These are phyloP conservation scores for Acanthosepion pharaonis DNA, from an alignment of 2,888 invertebrate species.

Conservation along the genomic window DNA sequence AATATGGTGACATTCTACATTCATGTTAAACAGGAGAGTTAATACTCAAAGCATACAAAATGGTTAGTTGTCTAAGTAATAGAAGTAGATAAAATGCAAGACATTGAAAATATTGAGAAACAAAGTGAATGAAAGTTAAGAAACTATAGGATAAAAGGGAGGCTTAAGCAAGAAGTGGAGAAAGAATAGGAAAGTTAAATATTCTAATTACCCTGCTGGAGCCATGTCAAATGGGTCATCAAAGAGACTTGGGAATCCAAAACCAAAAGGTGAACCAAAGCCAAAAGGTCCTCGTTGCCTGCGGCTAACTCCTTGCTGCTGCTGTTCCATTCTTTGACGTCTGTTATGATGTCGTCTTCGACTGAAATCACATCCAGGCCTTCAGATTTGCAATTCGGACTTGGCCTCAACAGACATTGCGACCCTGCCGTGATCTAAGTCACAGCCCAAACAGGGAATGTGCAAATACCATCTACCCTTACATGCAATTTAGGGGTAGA, in stretches of 20 bases:
- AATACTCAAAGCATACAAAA: too few relatives aligned
- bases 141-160: neutral
- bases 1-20: too few relatives aligned
- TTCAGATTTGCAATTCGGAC: slow-evolving; percentile 40
- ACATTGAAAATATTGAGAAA: too few relatives aligned
- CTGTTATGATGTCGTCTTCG: slow-evolving; percentile 45
- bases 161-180: neutral
- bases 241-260: slow-evolving; percentile 62
- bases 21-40: too few relatives aligned
- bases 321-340: slow-evolving; percentile 47
- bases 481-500: neutral
- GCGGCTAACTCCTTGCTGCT: slow-evolving; percentile 47
- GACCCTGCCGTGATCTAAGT: neutral
- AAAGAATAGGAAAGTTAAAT: neutral
- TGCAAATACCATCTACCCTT: slow-evolving; percentile 1
- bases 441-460: slow-evolving; percentile 21
- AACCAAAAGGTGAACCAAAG: slow-evolving; percentile 50
- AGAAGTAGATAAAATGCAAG: neutral
- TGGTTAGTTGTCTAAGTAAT: too few relatives aligned
- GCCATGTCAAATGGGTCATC: slow-evolving; percentile 57
- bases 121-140: neutral
- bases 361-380: slow-evolving; percentile 45
- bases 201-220: slow-evolving; percentile 46
- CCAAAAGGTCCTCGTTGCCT: slow-evolving; percentile 34
- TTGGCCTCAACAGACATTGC: neutral